phyloP scores from a whole-genome alignment of 2,888 invertebrate species.

The Liodrosophila aerea region DNA sequence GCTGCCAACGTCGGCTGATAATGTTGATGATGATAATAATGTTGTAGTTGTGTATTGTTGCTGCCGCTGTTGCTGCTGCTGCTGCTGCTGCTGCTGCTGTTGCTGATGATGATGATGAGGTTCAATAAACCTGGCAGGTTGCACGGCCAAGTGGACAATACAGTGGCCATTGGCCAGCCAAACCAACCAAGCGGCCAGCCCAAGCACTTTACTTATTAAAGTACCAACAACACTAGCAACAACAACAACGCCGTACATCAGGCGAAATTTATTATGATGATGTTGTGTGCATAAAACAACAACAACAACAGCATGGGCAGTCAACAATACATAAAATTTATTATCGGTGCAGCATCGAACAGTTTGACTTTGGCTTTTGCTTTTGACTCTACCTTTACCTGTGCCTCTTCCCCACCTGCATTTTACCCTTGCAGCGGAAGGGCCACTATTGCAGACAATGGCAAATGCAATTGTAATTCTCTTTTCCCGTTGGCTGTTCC shows the following conservation, averaged over 20 bases:
- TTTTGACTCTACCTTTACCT: conserved; percentile 25
- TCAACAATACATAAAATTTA: conserved; percentile 72
- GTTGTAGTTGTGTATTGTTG: too few species aligned
- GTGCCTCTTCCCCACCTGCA: conserved; percentile 1
- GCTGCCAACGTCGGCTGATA: conserved; percentile 34
- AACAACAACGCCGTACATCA: conserved; percentile 57
- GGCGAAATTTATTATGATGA: conserved; percentile 75
- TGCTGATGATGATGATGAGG: conserved; percentile 39
- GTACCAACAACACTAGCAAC: conserved; percentile 43
- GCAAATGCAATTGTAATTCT: conserved; percentile 62
- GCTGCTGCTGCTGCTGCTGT: conserved; percentile 10
- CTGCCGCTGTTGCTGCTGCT: conserved; percentile 16
- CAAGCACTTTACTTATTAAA: conserved; percentile 77
- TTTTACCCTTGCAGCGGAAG: conserved; percentile 53
- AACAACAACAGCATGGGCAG: conserved; percentile 42
- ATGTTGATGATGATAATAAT: conserved; percentile 11
- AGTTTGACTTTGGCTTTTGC: conserved; percentile 55
- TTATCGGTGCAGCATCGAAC: conserved; percentile 72
- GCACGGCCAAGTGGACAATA: conserved; percentile 65
- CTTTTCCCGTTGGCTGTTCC: conserved; percentile 27
- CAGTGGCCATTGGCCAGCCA: conserved; percentile 48
- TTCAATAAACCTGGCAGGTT: conserved; percentile 65
- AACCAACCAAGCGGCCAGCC: conserved; percentile 70
- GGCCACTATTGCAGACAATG: conserved; percentile 68
- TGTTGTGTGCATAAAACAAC: conserved; percentile 66